Percentiles rank a stretch among this genome's conserved stretches.
Evolutionary conservation across 2,888 invertebrate genomes (phyloP).

Genomic region (Isotomurus palustris): DNA sequence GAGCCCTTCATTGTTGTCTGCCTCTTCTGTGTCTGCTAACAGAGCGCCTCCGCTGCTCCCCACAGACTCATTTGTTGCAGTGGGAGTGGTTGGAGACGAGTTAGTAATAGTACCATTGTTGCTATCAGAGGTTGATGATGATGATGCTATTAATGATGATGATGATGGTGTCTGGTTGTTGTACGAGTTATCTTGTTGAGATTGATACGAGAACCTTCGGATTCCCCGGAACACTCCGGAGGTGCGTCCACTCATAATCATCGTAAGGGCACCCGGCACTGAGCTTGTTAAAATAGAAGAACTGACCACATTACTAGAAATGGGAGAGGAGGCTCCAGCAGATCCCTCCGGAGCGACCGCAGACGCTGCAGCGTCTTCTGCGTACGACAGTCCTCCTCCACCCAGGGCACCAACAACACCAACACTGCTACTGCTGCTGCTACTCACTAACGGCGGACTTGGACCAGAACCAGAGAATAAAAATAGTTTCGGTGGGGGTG

Average conservation of each 20-base stretch:
- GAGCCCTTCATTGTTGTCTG: too few species aligned
- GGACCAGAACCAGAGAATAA: slow-evolving; percentile 46
- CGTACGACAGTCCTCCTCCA: slow-evolving; percentile 14
- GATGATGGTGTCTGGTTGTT: slow-evolving; percentile 1
- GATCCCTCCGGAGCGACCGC: neutral
- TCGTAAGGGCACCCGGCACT: slow-evolving; percentile 39
- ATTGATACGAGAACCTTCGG: neutral
- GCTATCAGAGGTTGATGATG: neutral
- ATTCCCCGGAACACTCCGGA: slow-evolving; percentile 43
- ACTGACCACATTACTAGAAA: slow-evolving; percentile 18
- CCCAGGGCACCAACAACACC: slow-evolving; percentile 15
- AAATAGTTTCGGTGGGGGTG: slow-evolving; percentile 55
- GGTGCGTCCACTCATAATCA: slow-evolving; percentile 37
- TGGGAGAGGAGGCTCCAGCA: slow-evolving; percentile 3
- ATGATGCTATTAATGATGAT: too few species aligned
- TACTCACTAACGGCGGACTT: slow-evolving; percentile 40
- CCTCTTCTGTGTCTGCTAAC: too few species aligned
- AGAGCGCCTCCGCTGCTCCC: neutral
- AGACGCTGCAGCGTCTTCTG: slow-evolving; percentile 13
- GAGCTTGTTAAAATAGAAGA: slow-evolving; percentile 32
- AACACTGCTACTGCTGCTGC: slow-evolving; percentile 32
- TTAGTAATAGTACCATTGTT: neutral
- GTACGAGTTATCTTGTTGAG: slow-evolving; percentile 1
- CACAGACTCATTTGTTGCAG: neutral
- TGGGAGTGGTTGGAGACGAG: neutral